Percentiles rank a stretch among this genome's conserved stretches.
phyloP scores from a whole-genome alignment of 2,113 vertebrate species.

The Asarcornis scutulata region DNA sequence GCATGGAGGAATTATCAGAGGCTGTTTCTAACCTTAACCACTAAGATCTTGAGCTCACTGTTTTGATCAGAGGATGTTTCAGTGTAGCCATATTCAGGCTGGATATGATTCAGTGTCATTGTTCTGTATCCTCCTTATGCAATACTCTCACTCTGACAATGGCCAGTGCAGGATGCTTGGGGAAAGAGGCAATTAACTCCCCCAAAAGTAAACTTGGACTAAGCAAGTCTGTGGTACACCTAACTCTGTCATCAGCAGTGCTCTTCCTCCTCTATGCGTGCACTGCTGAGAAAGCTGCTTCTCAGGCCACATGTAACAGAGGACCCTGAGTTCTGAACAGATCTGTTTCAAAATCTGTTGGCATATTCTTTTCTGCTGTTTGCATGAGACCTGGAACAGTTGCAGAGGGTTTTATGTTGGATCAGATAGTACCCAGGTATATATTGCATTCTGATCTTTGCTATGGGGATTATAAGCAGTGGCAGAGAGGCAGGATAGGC shows the following conservation, averaged over 20 bases:
- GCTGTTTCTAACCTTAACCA: not conserved
- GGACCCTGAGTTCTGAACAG: not conserved
- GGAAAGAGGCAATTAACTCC: not conserved
- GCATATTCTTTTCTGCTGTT: not conserved
- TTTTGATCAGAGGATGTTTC: not conserved
- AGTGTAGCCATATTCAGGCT: not conserved
- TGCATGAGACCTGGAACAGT: not conserved
- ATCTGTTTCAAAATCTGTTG: not conserved
- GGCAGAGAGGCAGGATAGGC: not conserved
- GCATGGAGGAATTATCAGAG: not conserved
- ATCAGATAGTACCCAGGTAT: fast-evolving
- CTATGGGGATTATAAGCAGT: not conserved
- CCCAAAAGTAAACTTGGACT: not conserved
- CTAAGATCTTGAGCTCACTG: not conserved
- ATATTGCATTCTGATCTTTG: not conserved
- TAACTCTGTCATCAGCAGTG: not conserved
- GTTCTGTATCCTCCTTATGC: not conserved
- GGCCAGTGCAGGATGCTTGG: not conserved
- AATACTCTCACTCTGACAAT: not conserved
- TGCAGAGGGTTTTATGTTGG: not conserved
- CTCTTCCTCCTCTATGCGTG: not conserved
- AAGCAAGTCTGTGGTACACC: no score
- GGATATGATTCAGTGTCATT: not conserved
- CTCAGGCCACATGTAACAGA: fast-evolving
- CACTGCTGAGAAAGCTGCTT: not conserved